phyloP scores from a whole-genome alignment of 2,888 invertebrate species.

The Muschampia plurimacula region DNA sequence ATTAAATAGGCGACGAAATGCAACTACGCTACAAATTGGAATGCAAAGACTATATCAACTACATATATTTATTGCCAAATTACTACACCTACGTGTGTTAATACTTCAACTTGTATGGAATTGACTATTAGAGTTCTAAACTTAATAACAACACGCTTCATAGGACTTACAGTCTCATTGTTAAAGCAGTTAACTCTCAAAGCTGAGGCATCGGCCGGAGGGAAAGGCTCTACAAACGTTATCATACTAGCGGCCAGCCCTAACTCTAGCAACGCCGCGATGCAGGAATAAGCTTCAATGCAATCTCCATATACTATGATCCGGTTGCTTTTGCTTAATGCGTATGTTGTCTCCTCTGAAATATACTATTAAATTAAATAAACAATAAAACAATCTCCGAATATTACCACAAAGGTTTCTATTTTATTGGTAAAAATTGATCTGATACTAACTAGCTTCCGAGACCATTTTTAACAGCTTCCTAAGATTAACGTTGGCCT shows the following conservation, averaged over 20 bases:
- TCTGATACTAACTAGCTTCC: conserved; percentile 59
- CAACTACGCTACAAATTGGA: too few relatives aligned
- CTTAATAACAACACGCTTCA: not conserved
- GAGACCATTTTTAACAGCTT: conserved; percentile 69
- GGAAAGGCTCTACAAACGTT: conserved; percentile 86
- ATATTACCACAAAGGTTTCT: too few relatives aligned
- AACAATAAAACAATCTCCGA: too few relatives aligned
- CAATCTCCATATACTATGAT: conserved; percentile 89
- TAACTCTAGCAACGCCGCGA: conserved; percentile 85
- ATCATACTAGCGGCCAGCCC: conserved; percentile 80
- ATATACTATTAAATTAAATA: not conserved
- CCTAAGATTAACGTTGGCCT: conserved; percentile 78
- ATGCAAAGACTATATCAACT: too few relatives aligned
- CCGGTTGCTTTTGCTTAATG: conserved; percentile 55
- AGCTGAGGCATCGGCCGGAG: conserved; percentile 60
- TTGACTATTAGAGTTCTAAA: not conserved
- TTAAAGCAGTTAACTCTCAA: conserved; percentile 77
- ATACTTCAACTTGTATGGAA: not conserved
- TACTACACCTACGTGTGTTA: too few relatives aligned
- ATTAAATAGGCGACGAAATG: too few relatives aligned
- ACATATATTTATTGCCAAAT: too few relatives aligned
- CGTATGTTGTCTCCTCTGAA: conserved; percentile 50
- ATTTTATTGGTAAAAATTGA: not conserved
- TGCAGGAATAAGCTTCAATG: conserved; percentile 88
- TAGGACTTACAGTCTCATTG: conserved; percentile 61